Conservation (phyloP, 2,113 vertebrate genomes). For the Eurypyga helias region DNA sequence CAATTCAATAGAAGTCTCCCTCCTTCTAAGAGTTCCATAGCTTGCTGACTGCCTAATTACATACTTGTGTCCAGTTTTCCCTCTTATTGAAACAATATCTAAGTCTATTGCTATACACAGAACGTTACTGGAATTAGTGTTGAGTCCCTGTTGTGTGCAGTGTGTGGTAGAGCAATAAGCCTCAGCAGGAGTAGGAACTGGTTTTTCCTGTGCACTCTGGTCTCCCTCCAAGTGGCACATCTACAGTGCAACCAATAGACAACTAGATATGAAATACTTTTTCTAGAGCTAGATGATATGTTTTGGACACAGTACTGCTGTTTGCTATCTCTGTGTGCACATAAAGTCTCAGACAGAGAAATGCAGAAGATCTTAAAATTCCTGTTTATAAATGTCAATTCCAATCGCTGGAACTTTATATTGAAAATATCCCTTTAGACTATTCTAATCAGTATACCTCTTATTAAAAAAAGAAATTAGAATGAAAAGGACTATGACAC, state of each 20-base stretch:
- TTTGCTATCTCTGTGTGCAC: background rate
- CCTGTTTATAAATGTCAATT: background rate
- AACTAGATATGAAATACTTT: background rate
- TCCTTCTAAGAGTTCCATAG: background rate
- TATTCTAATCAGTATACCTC: background rate
- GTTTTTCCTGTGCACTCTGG: constrained; percentile 22
- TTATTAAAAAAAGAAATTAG: background rate
- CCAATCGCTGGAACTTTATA: background rate
- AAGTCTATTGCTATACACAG: background rate
- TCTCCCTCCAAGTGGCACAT: background rate
- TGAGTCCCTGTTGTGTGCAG: background rate
- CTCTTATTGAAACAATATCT: background rate
- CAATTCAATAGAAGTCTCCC: background rate
- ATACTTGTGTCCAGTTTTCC: background rate
- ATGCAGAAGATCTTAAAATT: background rate
- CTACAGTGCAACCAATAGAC: background rate
- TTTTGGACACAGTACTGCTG: background rate
- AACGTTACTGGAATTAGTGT: background rate
- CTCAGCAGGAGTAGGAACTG: background rate
- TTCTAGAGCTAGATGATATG: background rate
- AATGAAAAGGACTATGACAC: background rate
- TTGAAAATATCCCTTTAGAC: background rate
- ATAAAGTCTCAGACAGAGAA: background rate
- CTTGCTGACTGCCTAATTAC: background rate
- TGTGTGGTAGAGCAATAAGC: background rate